Conservation (phyloP, 2,797 vertebrate species). For the Epinephelus coioides region DNA sequence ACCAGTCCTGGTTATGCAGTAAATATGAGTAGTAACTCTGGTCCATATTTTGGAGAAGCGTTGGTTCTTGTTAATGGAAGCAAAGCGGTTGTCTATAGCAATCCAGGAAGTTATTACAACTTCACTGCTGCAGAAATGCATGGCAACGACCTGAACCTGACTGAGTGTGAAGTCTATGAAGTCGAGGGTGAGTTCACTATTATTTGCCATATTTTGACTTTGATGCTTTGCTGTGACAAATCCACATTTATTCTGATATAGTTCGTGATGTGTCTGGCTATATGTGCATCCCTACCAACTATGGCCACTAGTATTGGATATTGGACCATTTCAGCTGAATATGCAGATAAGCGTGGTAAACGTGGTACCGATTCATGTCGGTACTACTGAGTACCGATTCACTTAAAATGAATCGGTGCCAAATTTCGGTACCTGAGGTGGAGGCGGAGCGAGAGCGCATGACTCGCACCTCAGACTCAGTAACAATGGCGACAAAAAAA, state of each 20-base stretch:
- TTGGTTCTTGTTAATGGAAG: neutral
- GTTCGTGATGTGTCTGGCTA: neutral
- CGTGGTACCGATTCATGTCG: too few species aligned
- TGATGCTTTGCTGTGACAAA: neutral
- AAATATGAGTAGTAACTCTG: too few species aligned
- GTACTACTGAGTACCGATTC: too few species aligned
- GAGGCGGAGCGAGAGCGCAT: too few species aligned
- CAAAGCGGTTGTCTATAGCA: neutral
- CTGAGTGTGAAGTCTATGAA: constrained; percentile 73
- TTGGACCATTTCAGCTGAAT: too few species aligned
- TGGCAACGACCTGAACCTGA: constrained; percentile 33
- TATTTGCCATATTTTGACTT: neutral
- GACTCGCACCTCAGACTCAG: too few species aligned
- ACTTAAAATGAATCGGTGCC: too few species aligned
- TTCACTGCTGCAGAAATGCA: constrained; percentile 3
- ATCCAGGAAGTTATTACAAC: neutral
- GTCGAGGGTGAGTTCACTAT: constrained; percentile 58
- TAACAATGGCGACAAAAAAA: too few species aligned
- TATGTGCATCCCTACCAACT: neutral
- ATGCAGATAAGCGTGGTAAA: too few species aligned
- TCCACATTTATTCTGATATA: too few species aligned
- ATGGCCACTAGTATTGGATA: neutral
- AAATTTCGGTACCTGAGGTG: too few species aligned
- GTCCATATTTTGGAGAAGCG: constrained; percentile 9
- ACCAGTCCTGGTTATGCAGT: neutral